Evolutionary conservation across 2,888 invertebrate genomes (phyloP).

Genomic region (Galeopsomyia nigrocyanea): DNA sequence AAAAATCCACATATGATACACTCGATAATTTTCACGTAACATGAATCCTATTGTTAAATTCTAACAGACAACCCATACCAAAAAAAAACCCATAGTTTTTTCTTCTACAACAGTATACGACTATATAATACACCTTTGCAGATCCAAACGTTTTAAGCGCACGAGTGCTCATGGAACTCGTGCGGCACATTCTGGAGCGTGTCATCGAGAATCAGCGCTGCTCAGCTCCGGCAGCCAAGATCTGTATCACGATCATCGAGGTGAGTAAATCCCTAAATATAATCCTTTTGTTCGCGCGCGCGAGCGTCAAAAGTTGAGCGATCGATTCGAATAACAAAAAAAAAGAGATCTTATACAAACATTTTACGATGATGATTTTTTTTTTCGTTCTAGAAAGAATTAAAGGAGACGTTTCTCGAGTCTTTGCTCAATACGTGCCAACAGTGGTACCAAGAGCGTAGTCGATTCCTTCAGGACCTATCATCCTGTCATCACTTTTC

Average conservation of each 20-base stretch:
- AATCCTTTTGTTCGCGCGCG: constrained; percentile 5
- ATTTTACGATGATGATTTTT: not conserved
- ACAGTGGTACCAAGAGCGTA: constrained; percentile 90
- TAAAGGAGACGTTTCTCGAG: constrained; percentile 89
- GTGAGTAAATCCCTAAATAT: constrained; percentile 59
- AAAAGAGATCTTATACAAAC: not conserved
- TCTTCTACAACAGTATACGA: not conserved
- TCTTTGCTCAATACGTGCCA: constrained; percentile 90
- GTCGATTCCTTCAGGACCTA: constrained; percentile 72
- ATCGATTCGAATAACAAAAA: too few relatives aligned
- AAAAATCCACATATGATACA: not conserved
- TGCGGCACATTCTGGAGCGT: constrained; percentile 84
- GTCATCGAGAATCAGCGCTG: constrained; percentile 85
- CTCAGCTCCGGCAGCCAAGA: constrained; percentile 86
- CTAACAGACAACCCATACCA: too few relatives aligned
- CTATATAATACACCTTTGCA: constrained; percentile 53
- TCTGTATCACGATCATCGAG: constrained; percentile 89
- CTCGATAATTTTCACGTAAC: not conserved
- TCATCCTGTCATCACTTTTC: constrained; percentile 60
- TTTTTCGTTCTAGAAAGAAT: constrained; percentile 75
- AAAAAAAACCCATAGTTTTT: too few relatives aligned
- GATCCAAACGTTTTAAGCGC: constrained; percentile 85
- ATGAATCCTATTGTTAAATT: not conserved
- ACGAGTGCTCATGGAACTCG: constrained; percentile 86
- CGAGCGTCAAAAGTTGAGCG: too few relatives aligned